Evolutionary conservation across 2,797 vertebrate species (phyloP), one percentile per base, ranked within the genome.

Genomic region (Amblyraja radiata): DNA sequence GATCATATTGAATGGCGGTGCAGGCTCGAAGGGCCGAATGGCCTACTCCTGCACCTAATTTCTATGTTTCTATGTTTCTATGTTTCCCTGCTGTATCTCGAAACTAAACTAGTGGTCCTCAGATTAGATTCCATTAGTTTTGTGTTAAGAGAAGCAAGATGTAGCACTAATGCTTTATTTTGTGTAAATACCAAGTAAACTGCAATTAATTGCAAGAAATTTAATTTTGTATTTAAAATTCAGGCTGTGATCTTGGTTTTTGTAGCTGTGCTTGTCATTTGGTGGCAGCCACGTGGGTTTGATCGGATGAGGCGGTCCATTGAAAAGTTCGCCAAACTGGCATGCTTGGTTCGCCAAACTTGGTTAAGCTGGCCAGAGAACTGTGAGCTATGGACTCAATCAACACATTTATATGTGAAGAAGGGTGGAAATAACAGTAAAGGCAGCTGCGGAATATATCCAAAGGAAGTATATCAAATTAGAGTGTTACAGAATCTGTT

Each of bases 221-320:
- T 88, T 16, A 68, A 88, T 88, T 88, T 68, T 32, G 63, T 36
- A 28, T 88, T 88, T 36, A 86, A 86, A 61, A 86, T 63, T 86
- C 83, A 61, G 58, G 28, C 61, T n/a, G 61, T 63, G 58, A 86
- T 61, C 83, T 28, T 63, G 61, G 25, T 86, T 86, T 86, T 61
- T 61, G 46, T 54, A 58, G n/a, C 28, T 58, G 61, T 86, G 54
- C 28, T 61, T 61, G 84, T 88, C 84, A 88, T 88, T 65, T 65
- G 61, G n/a, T 88, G 63, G 16, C 65, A 65, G 61, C 28, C 61
- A 88, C 14, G 11, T 65, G 63, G n/a, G 58, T 36, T 88, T 88
- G n/a, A 65, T 88, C 13, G 84, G 18, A 18, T 88, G 2, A n/a
- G 61, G 84, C 14, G 21, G n/a, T 32, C 28, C 36, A n/a, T 88